These are phyloP conservation scores for Philypnodon macrostomus DNA, from an alignment of 2,797 vertebrate species.

Conservation along the genomic window DNA sequence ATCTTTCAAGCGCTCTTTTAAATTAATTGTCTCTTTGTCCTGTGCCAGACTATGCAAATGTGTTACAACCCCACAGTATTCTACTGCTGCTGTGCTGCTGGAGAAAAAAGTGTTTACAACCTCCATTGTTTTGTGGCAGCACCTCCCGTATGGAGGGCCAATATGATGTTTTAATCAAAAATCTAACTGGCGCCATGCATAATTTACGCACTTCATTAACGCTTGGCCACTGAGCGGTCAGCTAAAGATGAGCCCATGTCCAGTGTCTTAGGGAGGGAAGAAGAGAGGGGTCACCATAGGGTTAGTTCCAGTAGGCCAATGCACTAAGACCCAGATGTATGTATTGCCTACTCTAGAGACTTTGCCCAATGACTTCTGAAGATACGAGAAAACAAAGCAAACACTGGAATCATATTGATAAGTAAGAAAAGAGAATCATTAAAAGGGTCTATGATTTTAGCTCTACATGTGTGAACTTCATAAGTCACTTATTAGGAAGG, in stretches of 20 bases:
- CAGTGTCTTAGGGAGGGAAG: slow-evolving; percentile 58
- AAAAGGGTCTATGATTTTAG: slow-evolving; percentile 28
- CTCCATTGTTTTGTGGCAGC: slow-evolving; percentile 88
- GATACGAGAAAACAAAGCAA: too few species aligned
- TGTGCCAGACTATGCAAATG: slow-evolving; percentile 96
- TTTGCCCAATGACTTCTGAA: too few species aligned
- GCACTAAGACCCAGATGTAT: slow-evolving; percentile 52
- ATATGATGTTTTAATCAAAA: slow-evolving; percentile 98
- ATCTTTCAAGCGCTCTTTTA: slow-evolving; percentile 85
- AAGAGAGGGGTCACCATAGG: slow-evolving; percentile 56
- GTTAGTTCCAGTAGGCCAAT: slow-evolving; percentile 49
- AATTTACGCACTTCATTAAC: slow-evolving; percentile 81
- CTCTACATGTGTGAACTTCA: slow-evolving; percentile 82
- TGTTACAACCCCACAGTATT: slow-evolving; percentile 92
- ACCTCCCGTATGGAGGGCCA: slow-evolving; percentile 83
- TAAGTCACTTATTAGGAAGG: slow-evolving; percentile 99
- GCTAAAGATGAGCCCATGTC: slow-evolving; percentile 66
- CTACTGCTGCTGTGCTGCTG: slow-evolving; percentile 88
- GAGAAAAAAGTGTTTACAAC: slow-evolving; percentile 90
- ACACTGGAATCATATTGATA: too few species aligned
- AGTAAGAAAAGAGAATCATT: too few species aligned
- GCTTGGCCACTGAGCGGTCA: slow-evolving; percentile 68
- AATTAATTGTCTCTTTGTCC: slow-evolving; percentile 99
- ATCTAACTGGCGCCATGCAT: slow-evolving; percentile 87
- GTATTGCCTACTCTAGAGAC: too few species aligned